A percentile compares a stretch with the other conserved stretches of the same genome.
Evolutionary conservation across 1,140 invertebrate species (phyloP).

Genomic region (Lucilia sericata): DNA sequence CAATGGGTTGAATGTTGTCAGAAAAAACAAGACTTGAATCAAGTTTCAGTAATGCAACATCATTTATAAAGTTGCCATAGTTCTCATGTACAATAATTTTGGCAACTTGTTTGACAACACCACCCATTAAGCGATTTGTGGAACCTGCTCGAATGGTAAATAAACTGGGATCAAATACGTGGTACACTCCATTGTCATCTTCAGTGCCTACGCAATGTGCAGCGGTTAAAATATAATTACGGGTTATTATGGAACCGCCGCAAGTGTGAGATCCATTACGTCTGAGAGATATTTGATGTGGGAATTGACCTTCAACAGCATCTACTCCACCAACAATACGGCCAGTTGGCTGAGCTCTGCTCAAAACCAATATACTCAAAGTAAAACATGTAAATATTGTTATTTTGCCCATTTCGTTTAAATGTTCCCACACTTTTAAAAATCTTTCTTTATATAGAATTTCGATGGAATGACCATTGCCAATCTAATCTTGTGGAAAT

Average conservation of each 20-base stretch:
- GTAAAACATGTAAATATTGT: neutral
- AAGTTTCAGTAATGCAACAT: conserved; percentile 68
- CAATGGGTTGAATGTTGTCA: conserved; percentile 57
- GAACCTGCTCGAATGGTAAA: conserved; percentile 63
- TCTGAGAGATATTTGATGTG: conserved; percentile 68
- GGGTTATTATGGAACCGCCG: conserved; percentile 70
- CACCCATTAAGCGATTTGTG: conserved; percentile 55
- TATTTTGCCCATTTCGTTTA: neutral
- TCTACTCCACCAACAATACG: conserved; percentile 68
- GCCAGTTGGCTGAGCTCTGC: conserved; percentile 14
- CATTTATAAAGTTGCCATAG: conserved; percentile 60
- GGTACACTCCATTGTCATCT: neutral
- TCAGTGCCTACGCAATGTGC: conserved; percentile 67
- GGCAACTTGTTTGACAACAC: conserved; percentile 58
- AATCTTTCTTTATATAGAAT: neutral
- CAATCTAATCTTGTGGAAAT: neutral
- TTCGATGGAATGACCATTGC: no score
- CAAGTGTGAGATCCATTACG: conserved; percentile 66
- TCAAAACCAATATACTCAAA: neutral
- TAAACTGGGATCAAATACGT: neutral
- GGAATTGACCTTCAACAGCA: conserved; percentile 61
- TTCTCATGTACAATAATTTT: conserved; percentile 60
- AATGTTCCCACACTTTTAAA: neutral
- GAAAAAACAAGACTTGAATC: conserved; percentile 55
- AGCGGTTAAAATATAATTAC: conserved; percentile 69